phyloP scores from a whole-genome alignment of 2,113 vertebrate genomes.

The Anhinga rufa region DNA sequence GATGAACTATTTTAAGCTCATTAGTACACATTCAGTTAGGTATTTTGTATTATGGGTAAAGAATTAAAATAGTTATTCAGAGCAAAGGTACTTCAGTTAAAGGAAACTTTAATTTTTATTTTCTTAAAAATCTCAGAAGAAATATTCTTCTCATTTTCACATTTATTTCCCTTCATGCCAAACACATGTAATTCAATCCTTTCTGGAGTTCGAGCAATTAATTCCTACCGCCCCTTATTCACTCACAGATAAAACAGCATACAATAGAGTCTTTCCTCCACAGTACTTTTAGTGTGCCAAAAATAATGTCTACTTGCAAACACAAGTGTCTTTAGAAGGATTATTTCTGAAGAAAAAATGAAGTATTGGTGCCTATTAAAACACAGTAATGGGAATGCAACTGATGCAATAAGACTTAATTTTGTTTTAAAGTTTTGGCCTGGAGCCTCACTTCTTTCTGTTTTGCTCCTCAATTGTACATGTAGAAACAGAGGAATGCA shows the following conservation, averaged over 20 bases:
- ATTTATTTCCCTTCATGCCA: background rate
- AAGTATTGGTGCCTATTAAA: background rate
- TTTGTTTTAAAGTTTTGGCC: background rate
- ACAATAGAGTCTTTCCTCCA: background rate
- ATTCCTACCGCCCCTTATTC: background rate
- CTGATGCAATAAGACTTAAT: background rate
- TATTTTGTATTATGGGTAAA: background rate
- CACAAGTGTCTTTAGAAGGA: background rate
- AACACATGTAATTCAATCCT: background rate
- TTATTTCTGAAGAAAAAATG: background rate
- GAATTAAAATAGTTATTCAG: conserved; percentile 3
- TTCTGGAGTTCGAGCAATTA: background rate
- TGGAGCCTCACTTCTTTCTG: background rate
- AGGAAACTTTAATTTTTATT: background rate
- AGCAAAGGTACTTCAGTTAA: background rate
- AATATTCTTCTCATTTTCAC: background rate
- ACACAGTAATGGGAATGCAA: background rate
- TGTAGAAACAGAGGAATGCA: background rate
- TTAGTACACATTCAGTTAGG: background rate
- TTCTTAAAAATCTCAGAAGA: background rate
- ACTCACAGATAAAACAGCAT: background rate
- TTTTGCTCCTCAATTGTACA: background rate
- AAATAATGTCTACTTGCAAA: background rate
- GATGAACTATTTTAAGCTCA: background rate
- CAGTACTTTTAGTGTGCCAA: background rate